Evolutionary conservation across 2,113 vertebrate genomes (phyloP).

Genomic region (Psephotus haematonotus): DNA sequence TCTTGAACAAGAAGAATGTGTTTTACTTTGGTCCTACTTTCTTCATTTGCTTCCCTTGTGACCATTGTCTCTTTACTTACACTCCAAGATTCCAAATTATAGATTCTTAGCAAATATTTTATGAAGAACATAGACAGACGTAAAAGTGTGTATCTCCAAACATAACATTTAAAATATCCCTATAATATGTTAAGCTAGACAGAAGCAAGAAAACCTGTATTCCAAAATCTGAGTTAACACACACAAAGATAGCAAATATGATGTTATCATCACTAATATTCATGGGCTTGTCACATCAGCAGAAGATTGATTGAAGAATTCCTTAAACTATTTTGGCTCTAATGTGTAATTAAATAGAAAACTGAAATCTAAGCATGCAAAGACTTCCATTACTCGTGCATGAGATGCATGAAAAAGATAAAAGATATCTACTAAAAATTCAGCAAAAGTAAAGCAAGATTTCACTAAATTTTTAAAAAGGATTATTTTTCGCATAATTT

Average conservation of each 20-base stretch:
- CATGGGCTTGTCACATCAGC: background rate
- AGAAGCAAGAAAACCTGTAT: background rate
- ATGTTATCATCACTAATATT: background rate
- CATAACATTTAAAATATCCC: background rate
- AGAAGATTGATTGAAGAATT: background rate
- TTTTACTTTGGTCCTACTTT: background rate
- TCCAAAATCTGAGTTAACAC: background rate
- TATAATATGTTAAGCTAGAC: background rate
- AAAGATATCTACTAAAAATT: background rate
- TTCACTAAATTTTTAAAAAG: background rate
- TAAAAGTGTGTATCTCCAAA: background rate
- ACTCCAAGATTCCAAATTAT: background rate
- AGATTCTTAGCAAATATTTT: background rate
- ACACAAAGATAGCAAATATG: background rate
- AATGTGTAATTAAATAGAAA: background rate
- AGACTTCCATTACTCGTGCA: background rate
- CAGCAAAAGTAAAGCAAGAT: background rate
- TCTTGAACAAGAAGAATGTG: background rate
- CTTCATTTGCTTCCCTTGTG: background rate
- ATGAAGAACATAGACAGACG: background rate
- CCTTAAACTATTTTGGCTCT: background rate
- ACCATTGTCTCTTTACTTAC: background rate
- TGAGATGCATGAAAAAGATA: background rate
- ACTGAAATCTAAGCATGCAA: background rate
- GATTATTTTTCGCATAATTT: background rate